These are phyloP conservation scores for Podargus strigoides DNA, from an alignment of 2,797 vertebrate species.

Conservation along the genomic window DNA sequence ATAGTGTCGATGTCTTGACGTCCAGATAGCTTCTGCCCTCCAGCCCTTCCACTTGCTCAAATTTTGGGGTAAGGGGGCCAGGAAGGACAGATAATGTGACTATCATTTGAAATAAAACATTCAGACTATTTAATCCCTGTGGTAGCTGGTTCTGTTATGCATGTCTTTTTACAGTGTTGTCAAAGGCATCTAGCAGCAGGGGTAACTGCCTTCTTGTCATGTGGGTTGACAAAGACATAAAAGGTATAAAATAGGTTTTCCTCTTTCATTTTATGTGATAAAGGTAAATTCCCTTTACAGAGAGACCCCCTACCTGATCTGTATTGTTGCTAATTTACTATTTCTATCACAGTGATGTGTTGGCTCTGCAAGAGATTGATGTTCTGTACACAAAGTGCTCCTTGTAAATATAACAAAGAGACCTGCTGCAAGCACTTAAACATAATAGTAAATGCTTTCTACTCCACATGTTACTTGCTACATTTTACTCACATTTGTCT, in stretches of 20 bases:
- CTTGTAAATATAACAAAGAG: conserved; percentile 30
- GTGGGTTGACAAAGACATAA: conserved; percentile 29
- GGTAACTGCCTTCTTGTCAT: background rate
- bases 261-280: background rate
- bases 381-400: conserved; percentile 2
- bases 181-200: conserved; percentile 16
- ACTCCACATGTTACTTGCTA: background rate
- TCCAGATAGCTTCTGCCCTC: background rate
- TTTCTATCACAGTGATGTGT: conserved; percentile 9
- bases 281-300: background rate
- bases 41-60: background rate
- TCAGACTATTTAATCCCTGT: background rate
- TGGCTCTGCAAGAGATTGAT: background rate
- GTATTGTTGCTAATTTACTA: background rate
- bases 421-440: background rate
- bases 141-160: background rate
- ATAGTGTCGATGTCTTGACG: background rate
- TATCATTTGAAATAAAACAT: background rate
- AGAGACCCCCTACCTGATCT: background rate
- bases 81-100: background rate
- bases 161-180: background rate
- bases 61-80: background rate
- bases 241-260: background rate
- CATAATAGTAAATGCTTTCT: background rate
- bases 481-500: conserved; percentile 11